Percentiles rank a stretch among this genome's conserved stretches.
Conservation (phyloP, 2,888 invertebrate species). For the Scrobipalpa atriplicella region DNA sequence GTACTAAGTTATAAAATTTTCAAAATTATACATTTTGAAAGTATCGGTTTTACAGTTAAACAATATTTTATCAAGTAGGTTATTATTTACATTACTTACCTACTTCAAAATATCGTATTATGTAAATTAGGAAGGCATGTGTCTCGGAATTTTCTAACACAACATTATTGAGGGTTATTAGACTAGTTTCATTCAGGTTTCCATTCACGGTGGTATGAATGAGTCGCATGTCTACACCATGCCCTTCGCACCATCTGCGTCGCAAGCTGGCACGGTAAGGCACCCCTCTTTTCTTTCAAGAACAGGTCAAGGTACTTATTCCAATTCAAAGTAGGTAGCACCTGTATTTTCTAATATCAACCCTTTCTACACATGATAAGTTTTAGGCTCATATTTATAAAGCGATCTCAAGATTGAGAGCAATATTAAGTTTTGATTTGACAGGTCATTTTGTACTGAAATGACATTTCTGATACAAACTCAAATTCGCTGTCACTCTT, state of each 20-base stretch:
- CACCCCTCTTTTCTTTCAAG: background rate
- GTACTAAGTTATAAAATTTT: too few relatives aligned
- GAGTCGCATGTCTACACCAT: background rate
- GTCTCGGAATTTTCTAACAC: background rate
- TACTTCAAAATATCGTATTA: too few relatives aligned
- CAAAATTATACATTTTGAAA: too few relatives aligned
- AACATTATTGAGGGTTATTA: background rate
- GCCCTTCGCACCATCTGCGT: background rate
- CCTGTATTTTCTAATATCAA: background rate
- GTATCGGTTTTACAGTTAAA: too few relatives aligned
- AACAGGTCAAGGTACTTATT: background rate
- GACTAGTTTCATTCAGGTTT: background rate
- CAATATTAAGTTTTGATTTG: too few relatives aligned
- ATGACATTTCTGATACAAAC: too few relatives aligned
- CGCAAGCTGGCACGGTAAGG: background rate
- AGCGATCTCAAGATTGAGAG: too few relatives aligned
- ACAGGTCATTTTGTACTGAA: too few relatives aligned
- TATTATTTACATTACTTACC: too few relatives aligned
- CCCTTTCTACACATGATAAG: background rate
- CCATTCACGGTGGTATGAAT: background rate
- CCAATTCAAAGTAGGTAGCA: background rate
- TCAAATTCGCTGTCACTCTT: too few relatives aligned
- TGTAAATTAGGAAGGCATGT: too few relatives aligned
- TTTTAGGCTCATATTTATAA: background rate
- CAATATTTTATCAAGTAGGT: too few relatives aligned